Percentiles rank a stretch among this genome's conserved stretches.
These are phyloP conservation scores for Trypoxylus dichotomus DNA, from an alignment of 1,140 invertebrate species.

Conservation along the genomic window DNA sequence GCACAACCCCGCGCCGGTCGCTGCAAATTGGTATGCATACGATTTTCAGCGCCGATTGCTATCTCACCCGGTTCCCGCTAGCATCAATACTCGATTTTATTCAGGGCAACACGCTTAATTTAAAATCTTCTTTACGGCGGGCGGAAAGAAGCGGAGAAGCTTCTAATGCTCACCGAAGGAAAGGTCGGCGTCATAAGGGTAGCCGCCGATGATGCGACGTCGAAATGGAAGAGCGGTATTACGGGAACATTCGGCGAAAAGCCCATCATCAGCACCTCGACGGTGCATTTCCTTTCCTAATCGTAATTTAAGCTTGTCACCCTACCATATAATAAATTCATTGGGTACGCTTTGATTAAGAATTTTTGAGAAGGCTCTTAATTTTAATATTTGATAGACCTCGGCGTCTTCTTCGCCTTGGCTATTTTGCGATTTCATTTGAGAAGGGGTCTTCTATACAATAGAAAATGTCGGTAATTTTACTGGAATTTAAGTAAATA, in stretches of 20 bases:
- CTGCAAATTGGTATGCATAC: slow-evolving; percentile 37
- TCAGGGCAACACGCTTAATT: slow-evolving; percentile 38
- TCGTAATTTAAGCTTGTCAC: background rate
- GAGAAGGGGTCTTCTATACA: too few species aligned
- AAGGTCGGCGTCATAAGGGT: background rate
- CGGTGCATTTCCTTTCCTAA: slow-evolving; percentile 11
- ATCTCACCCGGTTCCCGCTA: slow-evolving; percentile 30
- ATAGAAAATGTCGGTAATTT: too few species aligned
- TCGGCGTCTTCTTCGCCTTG: background rate
- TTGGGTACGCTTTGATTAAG: slow-evolving; percentile 36
- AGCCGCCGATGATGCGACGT: slow-evolving; percentile 18
- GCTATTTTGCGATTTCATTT: too few species aligned
- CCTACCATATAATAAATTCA: slow-evolving; percentile 36
- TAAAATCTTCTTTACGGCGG: slow-evolving; percentile 32
- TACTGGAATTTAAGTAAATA: too few species aligned
- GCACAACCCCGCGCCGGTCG: background rate
- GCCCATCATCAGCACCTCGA: too few species aligned
- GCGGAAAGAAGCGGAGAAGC: background rate
- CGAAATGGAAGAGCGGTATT: slow-evolving; percentile 29
- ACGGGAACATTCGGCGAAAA: slow-evolving; percentile 1
- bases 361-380: slow-evolving; percentile 36
- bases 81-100: slow-evolving; percentile 36
- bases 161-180: background rate
- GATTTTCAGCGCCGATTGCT: slow-evolving; percentile 34
- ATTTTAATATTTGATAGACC: slow-evolving; percentile 31